Conservation (phyloP, 1,140 invertebrate genomes). For the Teleogryllus occipitalis region DNA sequence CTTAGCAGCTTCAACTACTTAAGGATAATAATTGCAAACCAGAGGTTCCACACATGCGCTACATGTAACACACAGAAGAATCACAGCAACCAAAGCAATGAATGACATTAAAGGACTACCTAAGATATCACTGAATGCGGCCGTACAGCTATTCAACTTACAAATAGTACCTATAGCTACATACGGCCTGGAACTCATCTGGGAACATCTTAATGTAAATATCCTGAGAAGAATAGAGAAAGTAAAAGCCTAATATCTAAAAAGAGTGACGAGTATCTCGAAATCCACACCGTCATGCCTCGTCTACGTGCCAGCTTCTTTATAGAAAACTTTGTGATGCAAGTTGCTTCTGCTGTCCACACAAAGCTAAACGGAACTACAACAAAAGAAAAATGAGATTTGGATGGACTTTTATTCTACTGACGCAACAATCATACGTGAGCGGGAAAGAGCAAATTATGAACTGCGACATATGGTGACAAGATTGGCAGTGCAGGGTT, state of each 20-base stretch:
- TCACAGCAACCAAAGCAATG: not conserved
- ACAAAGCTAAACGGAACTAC: too few species aligned
- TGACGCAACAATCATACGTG: too few species aligned
- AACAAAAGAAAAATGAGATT: too few species aligned
- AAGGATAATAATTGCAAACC: too few species aligned
- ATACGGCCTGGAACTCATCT: not conserved
- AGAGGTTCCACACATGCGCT: slow-evolving; percentile 24
- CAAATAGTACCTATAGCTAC: not conserved
- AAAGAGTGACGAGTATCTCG: not conserved
- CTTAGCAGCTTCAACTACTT: too few species aligned
- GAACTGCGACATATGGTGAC: too few species aligned
- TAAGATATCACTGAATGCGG: not conserved
- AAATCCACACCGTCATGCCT: not conserved
- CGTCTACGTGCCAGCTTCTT: not conserved
- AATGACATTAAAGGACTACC: not conserved
- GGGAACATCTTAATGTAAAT: not conserved
- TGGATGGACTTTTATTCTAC: too few species aligned
- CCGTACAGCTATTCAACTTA: not conserved
- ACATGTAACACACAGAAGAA: slow-evolving; percentile 10
- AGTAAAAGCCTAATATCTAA: not conserved
- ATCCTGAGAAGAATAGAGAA: too few species aligned
- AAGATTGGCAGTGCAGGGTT: too few species aligned
- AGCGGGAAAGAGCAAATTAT: too few species aligned
- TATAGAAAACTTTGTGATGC: too few species aligned
- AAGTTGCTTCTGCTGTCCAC: too few species aligned